Evolutionary conservation across 2,797 vertebrate species (phyloP), one percentile per base, ranked within the genome.

Genomic region (Lophius americanus): DNA sequence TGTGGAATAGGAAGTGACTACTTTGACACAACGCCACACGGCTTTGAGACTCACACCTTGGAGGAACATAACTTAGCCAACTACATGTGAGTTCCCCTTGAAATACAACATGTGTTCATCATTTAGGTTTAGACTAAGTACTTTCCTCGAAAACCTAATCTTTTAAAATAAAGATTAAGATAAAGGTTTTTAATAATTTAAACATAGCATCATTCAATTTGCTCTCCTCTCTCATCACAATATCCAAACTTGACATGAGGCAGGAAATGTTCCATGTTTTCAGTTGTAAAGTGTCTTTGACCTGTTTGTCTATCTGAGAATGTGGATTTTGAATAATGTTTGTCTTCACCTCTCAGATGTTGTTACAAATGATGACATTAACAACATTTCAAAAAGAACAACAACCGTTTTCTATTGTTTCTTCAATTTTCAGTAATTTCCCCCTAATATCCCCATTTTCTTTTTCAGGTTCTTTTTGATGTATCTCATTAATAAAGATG

Each of bases 1-100:
- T 98, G 97, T 3, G 97, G 97, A 71, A 98, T 98, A 3, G 96
- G 97, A 79, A 98, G 96, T 0, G 97, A 98, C 83, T 98, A 98
- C 88, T 98, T 98, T 54, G 96, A 98, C 68, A 95, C 96, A 0
- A 97, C 96, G 8, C 96, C 97, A 0, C 96, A 98, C 0, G 96
- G 97, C 73, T 98, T 98, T 1, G 97, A 98, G 90, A 98, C 95
- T 0, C 97, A 98, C 92, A 98, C 97, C 0, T 78, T 98, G 60
- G 96, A 98, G 52, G 97, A 98, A 55, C 96, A 98, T 66, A 98
- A 98, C 76, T 86, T 96, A 85, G 96, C 96, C 85, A 98, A 96
- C 88, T 97, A 96, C 84, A 98, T 97, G 96, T 96, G 80, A 95
- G 96, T 85, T 5, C 13, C 0, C 23, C n/a, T 46, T 54, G 42